These are phyloP conservation scores for Eupithecia subfuscata DNA, from an alignment of 2,888 invertebrate species.

Conservation along the genomic window DNA sequence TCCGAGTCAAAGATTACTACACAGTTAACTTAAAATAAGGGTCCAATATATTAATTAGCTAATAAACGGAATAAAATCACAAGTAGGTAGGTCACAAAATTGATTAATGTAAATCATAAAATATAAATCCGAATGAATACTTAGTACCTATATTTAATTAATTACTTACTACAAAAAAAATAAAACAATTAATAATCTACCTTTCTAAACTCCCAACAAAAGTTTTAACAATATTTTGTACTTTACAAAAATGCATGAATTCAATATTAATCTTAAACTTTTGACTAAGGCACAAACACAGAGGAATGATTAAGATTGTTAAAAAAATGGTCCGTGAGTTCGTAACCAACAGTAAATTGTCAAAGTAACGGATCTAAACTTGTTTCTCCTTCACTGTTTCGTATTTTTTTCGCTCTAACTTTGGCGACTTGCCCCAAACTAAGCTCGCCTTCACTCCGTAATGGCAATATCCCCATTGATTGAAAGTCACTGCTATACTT, in stretches of 20 bases:
- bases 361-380: slow-evolving; percentile 51
- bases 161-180: background rate
- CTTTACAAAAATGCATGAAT: slow-evolving; percentile 56
- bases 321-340: background rate
- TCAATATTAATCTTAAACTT: background rate
- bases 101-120: background rate
- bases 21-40: background rate
- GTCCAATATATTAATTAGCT: background rate
- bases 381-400: slow-evolving; percentile 53
- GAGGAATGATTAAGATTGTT: slow-evolving; percentile 41
- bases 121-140: background rate
- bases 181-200: background rate
- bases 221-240: slow-evolving; percentile 63
- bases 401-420: slow-evolving; percentile 48
- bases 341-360: slow-evolving; percentile 9
- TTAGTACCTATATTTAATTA: background rate
- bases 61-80: slow-evolving; percentile 1
- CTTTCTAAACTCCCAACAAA: background rate
- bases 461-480: slow-evolving; percentile 62
- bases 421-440: slow-evolving; percentile 57
- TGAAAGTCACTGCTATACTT: slow-evolving; percentile 60
- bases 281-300: slow-evolving; percentile 46
- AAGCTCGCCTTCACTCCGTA: slow-evolving; percentile 73
- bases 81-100: background rate
- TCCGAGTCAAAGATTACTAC: background rate